These are phyloP conservation scores for Garra rufa DNA, from an alignment of 2,113 vertebrate species.

Conservation along the genomic window DNA sequence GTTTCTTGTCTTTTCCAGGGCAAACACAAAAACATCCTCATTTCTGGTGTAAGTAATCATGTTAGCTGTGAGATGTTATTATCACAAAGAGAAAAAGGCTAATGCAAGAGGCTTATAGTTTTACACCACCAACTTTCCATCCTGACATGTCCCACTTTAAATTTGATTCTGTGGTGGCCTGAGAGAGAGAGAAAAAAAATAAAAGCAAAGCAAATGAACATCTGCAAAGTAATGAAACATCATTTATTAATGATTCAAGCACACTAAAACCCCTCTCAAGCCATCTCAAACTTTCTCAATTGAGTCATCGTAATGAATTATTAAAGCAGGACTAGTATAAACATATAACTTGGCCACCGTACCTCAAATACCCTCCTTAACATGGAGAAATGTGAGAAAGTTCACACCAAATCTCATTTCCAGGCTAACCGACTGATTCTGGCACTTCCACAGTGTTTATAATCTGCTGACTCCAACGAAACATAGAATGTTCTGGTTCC, in stretches of 20 bases:
- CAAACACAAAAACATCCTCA: not conserved
- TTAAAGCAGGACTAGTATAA: constrained; percentile 13
- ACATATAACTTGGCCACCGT: not conserved
- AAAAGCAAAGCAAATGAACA: constrained; percentile 1
- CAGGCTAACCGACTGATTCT: constrained; percentile 36
- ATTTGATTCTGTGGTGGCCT: not conserved
- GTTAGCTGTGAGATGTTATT: constrained; percentile 4
- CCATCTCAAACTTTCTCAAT: not conserved
- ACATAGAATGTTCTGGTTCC: constrained; percentile 38
- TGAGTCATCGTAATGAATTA: not conserved
- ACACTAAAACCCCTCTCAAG: constrained; percentile 29
- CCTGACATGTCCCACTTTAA: not conserved
- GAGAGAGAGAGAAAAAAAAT: not conserved
- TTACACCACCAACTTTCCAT: not conserved
- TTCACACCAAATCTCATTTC: constrained; percentile 3
- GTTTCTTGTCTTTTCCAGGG: not conserved
- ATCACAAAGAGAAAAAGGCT: not conserved
- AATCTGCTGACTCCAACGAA: constrained; percentile 47
- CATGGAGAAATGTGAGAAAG: constrained; percentile 4
- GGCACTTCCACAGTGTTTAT: constrained; percentile 21
- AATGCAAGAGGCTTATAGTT: not conserved
- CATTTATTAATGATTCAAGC: not conserved
- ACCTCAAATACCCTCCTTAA: not conserved
- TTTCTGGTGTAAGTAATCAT: constrained; percentile 1
- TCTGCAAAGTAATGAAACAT: constrained; percentile 14